These are phyloP conservation scores for Battus philenor DNA, from an alignment of 1,140 invertebrate genomes.

Conservation along the genomic window DNA sequence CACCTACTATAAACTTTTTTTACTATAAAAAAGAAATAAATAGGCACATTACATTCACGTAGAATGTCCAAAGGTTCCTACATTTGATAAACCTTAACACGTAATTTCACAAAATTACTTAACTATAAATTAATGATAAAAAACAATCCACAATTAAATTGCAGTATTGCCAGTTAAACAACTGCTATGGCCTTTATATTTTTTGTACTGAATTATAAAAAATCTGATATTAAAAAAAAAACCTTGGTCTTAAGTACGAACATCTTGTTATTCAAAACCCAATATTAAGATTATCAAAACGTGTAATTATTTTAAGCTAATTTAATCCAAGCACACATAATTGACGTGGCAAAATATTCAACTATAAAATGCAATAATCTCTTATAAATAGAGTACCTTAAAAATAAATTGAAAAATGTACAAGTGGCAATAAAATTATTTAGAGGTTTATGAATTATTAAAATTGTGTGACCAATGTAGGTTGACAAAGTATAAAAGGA, in stretches of 20 bases:
- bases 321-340: conserved; percentile 21
- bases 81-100: conserved; percentile 38
- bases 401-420: conserved; percentile 32
- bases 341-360: conserved; percentile 21
- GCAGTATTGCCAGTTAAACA: conserved; percentile 46
- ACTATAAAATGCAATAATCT: conserved; percentile 40
- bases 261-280: conserved; percentile 3
- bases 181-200: conserved; percentile 49
- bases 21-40: conserved; percentile 61
- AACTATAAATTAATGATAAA: conserved; percentile 32
- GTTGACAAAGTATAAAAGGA: neutral
- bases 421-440: conserved; percentile 34
- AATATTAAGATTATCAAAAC: conserved; percentile 20
- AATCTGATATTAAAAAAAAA: conserved; percentile 16
- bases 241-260: conserved; percentile 18
- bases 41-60: conserved; percentile 65
- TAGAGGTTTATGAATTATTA: too few relatives aligned
- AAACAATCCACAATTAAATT: conserved; percentile 58
- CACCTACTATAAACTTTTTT: conserved; percentile 59
- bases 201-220: conserved; percentile 60
- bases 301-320: neutral
- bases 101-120: conserved; percentile 42
- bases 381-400: conserved; percentile 28
- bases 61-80: conserved; percentile 45
- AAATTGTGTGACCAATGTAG: conserved; percentile 4